These are phyloP conservation scores for Anoura caudifer DNA, from an alignment of 2,113 vertebrate species.

Conservation along the genomic window DNA sequence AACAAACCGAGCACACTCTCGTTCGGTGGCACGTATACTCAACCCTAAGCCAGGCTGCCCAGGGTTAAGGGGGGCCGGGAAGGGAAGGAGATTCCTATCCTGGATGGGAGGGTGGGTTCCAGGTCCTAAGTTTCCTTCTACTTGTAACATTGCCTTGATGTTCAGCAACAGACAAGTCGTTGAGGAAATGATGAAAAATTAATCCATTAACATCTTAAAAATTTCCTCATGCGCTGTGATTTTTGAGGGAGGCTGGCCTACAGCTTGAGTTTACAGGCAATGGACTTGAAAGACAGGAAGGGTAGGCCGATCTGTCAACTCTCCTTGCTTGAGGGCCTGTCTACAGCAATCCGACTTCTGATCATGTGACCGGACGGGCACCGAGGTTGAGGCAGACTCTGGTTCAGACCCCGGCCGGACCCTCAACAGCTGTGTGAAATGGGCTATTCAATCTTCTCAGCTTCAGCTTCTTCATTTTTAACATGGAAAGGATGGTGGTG, in stretches of 20 bases:
- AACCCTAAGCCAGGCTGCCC: neutral
- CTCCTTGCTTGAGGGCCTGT: neutral
- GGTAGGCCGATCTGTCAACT: neutral
- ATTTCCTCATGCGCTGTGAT: neutral
- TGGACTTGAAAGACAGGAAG: neutral
- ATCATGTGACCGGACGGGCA: neutral
- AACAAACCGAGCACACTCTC: neutral
- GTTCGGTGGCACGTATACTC: neutral
- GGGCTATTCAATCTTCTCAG: neutral
- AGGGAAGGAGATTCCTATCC: neutral
- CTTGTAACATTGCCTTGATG: neutral
- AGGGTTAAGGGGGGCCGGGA: neutral
- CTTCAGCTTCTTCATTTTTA: neutral
- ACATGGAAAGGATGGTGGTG: neutral
- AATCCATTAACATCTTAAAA: neutral
- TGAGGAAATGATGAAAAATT: neutral
- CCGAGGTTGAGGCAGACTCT: rapidly evolving
- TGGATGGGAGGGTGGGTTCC: neutral
- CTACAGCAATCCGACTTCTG: neutral
- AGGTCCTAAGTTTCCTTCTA: neutral
- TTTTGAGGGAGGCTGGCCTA: neutral
- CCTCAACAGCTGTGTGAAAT: neutral
- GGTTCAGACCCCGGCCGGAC: neutral
- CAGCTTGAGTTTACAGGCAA: neutral
- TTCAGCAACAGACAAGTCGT: neutral